A percentile compares a stretch with the other conserved stretches of the same genome.
Evolutionary conservation across 2,797 vertebrate species (phyloP).

Genomic region (Coracias cyanogaster): DNA sequence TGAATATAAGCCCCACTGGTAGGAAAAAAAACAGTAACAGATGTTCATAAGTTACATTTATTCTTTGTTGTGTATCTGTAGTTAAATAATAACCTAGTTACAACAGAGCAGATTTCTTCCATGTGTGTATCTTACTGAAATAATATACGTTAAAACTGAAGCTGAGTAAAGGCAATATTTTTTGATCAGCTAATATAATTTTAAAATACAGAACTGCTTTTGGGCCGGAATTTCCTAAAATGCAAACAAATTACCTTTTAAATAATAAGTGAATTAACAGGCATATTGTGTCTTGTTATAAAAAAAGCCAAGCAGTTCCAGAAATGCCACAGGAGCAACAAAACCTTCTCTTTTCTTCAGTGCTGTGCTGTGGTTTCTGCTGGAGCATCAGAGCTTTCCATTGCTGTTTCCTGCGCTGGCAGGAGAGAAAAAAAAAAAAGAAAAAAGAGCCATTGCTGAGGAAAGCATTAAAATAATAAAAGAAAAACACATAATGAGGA

Average conservation of each 20-base stretch:
- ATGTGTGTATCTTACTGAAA: not conserved
- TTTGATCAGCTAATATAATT: not conserved
- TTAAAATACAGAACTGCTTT: not conserved
- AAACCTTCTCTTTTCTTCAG: not conserved
- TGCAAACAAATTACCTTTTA: not conserved
- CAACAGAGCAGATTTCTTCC: conserved; percentile 10
- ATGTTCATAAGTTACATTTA: not conserved
- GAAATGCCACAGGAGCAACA: not conserved
- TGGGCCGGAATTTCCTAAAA: not conserved
- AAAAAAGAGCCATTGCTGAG: not conserved
- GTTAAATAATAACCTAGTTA: conserved; percentile 52
- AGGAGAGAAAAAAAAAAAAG: not conserved
- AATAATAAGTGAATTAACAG: not conserved
- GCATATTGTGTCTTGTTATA: not conserved
- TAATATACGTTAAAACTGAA: not conserved
- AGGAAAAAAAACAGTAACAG: not conserved
- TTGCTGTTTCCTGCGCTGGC: not conserved
- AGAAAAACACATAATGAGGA: not conserved
- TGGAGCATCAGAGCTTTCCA: not conserved
- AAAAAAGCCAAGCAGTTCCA: not conserved
- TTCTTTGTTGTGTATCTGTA: conserved; percentile 14
- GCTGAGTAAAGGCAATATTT: not conserved
- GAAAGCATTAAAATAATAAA: not conserved
- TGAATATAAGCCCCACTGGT: not conserved
- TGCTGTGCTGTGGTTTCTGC: not conserved